Evolutionary conservation across 2,888 invertebrate species (phyloP).

Genomic region (Mythimna lalbum): DNA sequence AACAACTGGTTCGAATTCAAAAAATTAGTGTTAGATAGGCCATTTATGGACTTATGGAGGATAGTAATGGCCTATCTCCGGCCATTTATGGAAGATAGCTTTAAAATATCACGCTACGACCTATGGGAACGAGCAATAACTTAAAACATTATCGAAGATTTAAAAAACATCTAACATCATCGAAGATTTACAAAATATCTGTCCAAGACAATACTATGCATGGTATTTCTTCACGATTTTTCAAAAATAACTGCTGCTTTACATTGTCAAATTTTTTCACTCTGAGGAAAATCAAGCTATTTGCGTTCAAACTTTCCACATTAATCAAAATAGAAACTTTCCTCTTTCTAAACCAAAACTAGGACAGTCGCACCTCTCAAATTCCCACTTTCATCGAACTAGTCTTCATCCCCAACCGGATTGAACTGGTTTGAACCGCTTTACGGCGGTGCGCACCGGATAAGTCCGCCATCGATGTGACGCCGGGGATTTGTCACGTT

Average conservation of each 20-base stretch:
- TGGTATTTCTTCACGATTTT: too few relatives aligned
- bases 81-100: too few relatives aligned
- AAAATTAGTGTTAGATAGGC: too few relatives aligned
- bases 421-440: conserved; percentile 36
- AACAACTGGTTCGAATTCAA: too few relatives aligned
- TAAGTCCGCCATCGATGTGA: conserved; percentile 46
- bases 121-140: too few relatives aligned
- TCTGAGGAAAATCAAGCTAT: neutral
- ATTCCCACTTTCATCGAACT: conserved; percentile 19
- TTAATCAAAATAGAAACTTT: conserved; percentile 28
- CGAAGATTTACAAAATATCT: neutral
- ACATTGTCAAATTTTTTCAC: neutral
- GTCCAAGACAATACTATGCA: neutral
- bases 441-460: conserved; percentile 43
- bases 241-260: neutral
- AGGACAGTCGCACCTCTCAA: conserved; percentile 7
- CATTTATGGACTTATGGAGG: too few relatives aligned
- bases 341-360: neutral
- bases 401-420: conserved; percentile 29
- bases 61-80: too few relatives aligned
- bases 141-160: neutral
- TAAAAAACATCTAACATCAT: too few relatives aligned
- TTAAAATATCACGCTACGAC: neutral
- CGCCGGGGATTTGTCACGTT: conserved; percentile 53
- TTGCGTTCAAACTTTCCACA: conserved; percentile 20